Conservation (phyloP, 2,888 invertebrate species). For the Brachyopa scutellaris region DNA sequence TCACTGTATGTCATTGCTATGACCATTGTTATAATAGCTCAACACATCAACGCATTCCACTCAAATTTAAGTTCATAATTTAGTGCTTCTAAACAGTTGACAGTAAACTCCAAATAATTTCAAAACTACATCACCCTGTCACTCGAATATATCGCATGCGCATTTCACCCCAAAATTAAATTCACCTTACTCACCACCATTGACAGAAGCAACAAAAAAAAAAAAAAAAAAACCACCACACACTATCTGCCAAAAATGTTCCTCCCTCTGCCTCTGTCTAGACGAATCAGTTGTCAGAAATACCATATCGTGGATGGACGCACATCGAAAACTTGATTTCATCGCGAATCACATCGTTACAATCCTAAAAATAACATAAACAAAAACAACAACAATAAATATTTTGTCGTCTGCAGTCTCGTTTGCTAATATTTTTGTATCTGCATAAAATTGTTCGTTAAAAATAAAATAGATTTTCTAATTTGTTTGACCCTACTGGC, state of each 20-base stretch:
- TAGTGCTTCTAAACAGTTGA: too few relatives aligned
- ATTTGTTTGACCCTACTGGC: too few relatives aligned
- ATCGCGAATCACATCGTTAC: conserved; percentile 44
- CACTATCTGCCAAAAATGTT: conserved; percentile 40
- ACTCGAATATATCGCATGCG: conserved; percentile 46
- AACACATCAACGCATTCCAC: too few relatives aligned
- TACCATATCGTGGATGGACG: conserved; percentile 48
- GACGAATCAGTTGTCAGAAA: conserved; percentile 67
- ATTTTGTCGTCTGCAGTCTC: too few relatives aligned
- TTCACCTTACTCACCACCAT: conserved; percentile 52
- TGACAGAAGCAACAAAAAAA: too few relatives aligned
- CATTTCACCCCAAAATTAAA: conserved; percentile 14
- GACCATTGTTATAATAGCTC: too few relatives aligned
- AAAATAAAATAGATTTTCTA: background rate
- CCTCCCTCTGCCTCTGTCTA: conserved; percentile 61
- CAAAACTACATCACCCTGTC: conserved; percentile 27
- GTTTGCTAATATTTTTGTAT: background rate
- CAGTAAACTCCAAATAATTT: too few relatives aligned
- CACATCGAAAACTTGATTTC: background rate
- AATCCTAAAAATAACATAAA: conserved; percentile 64
- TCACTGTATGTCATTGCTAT: too few relatives aligned
- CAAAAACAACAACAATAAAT: conserved; percentile 46
- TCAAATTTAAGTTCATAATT: too few relatives aligned
- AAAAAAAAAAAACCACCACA: conserved; percentile 35
- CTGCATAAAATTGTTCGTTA: background rate